These are phyloP conservation scores for Lycopodina hypogea DNA, from an alignment of 37 sponge, comb jelly and placozoan genomes.

Conservation along the genomic window DNA sequence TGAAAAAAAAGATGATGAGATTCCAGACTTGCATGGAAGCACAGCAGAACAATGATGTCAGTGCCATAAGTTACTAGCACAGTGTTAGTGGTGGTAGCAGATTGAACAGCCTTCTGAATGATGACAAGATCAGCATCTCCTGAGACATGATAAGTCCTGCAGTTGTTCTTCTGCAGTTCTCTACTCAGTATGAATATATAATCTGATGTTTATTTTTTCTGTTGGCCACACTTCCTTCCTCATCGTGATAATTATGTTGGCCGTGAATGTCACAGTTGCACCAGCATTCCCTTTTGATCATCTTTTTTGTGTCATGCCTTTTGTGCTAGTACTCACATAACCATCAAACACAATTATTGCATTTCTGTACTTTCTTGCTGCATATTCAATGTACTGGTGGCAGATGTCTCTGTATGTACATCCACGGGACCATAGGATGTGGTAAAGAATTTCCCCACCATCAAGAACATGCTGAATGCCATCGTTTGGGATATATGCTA, in stretches of 20 bases:
- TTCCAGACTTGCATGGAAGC: not conserved
- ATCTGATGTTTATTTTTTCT: conserved; percentile 1
- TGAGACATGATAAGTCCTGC: conserved; percentile 10
- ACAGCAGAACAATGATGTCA: conserved; percentile 4
- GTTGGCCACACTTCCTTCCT: conserved; percentile 30
- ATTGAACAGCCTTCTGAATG: conserved; percentile 12
- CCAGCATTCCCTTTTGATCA: not conserved
- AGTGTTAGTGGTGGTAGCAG: conserved; percentile 5
- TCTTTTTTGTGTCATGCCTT: conserved; percentile 40
- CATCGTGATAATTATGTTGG: conserved; percentile 13
- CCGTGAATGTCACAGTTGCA: conserved; percentile 9
- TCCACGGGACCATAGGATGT: conserved; percentile 30
- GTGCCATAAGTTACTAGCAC: conserved; percentile 17
- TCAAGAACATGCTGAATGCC: conserved; percentile 36
- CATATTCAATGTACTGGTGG: conserved; percentile 37
- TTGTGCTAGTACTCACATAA: conserved; percentile 17
- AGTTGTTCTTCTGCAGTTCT: conserved; percentile 23
- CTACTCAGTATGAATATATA: conserved; percentile 15
- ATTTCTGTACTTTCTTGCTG: conserved; percentile 18
- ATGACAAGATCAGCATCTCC: conserved; percentile 33
- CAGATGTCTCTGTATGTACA: too few relatives aligned
- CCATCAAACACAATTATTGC: conserved; percentile 47
- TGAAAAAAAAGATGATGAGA: conserved; percentile 26
- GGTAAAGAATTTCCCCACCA: conserved; percentile 46
- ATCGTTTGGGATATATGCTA: conserved; percentile 7